phyloP scores from a whole-genome alignment of 2,113 vertebrate genomes.

The Leptobrachium leishanense region DNA sequence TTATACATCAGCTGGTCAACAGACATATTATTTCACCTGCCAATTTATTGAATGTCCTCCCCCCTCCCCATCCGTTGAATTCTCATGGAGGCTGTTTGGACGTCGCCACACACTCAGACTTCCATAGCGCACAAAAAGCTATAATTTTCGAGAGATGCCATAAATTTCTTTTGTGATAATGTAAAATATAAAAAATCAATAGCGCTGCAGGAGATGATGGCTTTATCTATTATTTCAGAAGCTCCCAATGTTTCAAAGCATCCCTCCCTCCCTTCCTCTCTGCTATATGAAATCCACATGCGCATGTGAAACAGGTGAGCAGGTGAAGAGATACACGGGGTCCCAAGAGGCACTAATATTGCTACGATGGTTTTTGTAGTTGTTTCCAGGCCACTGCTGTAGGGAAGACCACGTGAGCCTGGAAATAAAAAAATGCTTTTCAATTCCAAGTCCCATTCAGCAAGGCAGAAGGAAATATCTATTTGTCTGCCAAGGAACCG shows the following conservation, averaged over 20 bases:
- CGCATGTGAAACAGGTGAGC: constrained; percentile 35
- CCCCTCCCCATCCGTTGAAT: neutral
- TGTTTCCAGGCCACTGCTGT: constrained; percentile 24
- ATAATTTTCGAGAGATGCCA: constrained; percentile 63
- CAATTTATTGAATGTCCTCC: neutral
- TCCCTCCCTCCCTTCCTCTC: constrained; percentile 26
- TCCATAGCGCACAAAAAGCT: constrained; percentile 59
- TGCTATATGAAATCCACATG: constrained; percentile 38
- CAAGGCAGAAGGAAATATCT: neutral
- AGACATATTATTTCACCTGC: constrained; percentile 14
- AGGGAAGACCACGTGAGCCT: neutral
- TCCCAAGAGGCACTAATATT: neutral
- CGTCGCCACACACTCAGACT: neutral
- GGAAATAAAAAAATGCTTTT: neutral
- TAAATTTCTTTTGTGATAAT: constrained; percentile 68
- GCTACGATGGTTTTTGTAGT: constrained; percentile 20
- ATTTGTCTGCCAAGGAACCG: too few relatives aligned
- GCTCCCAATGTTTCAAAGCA: constrained; percentile 51
- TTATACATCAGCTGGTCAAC: constrained; percentile 14
- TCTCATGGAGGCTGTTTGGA: neutral
- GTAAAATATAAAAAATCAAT: constrained; percentile 63
- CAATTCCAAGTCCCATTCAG: neutral
- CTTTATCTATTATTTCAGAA: constrained; percentile 63
- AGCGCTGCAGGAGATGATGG: constrained; percentile 62
- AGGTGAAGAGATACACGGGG: neutral